Base-by-base conservation (phyloP, 2,888 invertebrate genomes). In the Aphrophora alni region DNA sequence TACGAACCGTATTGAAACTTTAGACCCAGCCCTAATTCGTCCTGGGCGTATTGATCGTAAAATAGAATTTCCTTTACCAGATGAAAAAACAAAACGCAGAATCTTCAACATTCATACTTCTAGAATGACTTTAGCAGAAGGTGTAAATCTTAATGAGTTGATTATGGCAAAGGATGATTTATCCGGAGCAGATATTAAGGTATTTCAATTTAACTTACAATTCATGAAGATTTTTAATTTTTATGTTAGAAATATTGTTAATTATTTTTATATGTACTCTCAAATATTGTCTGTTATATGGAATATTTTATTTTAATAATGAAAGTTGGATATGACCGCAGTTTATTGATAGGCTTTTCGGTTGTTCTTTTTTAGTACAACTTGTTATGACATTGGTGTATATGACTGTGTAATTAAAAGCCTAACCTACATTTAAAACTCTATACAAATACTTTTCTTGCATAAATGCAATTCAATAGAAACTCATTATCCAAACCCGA, bases 141-240 rank as follows among this genome's bases (percentile, higher is more conserved):
- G 99, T 89, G 99, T 99, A 10, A 97, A 98, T 87, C 91, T 99
- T 14, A 97, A 96, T 82, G 99, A 99, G 88, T 93, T 99, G 77
- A 98, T 99, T 83, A 98, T 98, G 97, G 97, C 99, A 4, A 99
- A 99, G 88, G 99, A 99, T 91, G 99, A 99, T 90, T 92, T 99
- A 21, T 99, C 98, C 77, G 99, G 99, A 25, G 97, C 97, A 83
- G 97, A 97, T 88, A 97, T 97, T 85, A 97, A 97, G 91, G 95
- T 94, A 89, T 84, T 78, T n/a, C n/a, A n/a, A n/a, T n/a, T n/a
- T n/a, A n/a, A n/a, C 78, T 51, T 27, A 59, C 38, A 28, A 8
- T 33, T 33, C 33, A 33, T 8, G 8, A 33, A 33, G 8, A 8
- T 33, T 75, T 12, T 59, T 27, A 44, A 71, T 68, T 74, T 17